phyloP scores from a whole-genome alignment of 2,797 vertebrate genomes.

The Crocodylus rhombifer region DNA sequence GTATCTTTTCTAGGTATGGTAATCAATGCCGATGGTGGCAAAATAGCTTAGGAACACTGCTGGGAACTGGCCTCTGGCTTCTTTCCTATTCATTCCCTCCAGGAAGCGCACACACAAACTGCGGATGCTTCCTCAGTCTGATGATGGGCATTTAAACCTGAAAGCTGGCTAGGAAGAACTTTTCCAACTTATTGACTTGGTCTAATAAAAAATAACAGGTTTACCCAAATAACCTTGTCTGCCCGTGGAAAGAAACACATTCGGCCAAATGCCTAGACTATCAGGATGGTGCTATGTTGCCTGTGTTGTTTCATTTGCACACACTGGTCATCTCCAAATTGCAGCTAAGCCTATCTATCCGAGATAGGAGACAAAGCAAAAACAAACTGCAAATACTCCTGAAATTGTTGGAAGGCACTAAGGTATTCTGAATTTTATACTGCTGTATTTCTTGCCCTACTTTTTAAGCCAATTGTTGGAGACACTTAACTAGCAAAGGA shows the following conservation, averaged over 20 bases:
- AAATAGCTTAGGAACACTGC: not conserved
- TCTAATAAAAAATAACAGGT: too few species aligned
- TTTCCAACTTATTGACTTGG: too few species aligned
- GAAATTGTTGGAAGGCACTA: not conserved
- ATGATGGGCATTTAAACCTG: too few species aligned
- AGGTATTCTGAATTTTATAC: not conserved
- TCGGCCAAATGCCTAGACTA: not conserved
- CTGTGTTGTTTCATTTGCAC: not conserved
- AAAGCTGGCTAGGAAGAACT: too few species aligned
- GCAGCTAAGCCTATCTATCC: not conserved
- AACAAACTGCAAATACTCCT: not conserved
- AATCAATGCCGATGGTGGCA: not conserved
- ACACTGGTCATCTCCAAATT: not conserved
- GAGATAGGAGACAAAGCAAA: not conserved
- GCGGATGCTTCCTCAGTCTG: too few species aligned
- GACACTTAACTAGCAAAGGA: not conserved
- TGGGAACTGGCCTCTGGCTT: not conserved
- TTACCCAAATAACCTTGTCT: not conserved
- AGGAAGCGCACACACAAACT: too few species aligned
- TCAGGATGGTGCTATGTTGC: not conserved
- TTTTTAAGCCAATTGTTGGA: not conserved
- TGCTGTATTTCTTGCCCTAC: not conserved
- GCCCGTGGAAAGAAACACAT: not conserved
- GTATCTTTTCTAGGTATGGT: not conserved
- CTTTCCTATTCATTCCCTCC: not conserved